phyloP scores from a whole-genome alignment of 2,797 vertebrate genomes.

The Sebastes hubbsi region DNA sequence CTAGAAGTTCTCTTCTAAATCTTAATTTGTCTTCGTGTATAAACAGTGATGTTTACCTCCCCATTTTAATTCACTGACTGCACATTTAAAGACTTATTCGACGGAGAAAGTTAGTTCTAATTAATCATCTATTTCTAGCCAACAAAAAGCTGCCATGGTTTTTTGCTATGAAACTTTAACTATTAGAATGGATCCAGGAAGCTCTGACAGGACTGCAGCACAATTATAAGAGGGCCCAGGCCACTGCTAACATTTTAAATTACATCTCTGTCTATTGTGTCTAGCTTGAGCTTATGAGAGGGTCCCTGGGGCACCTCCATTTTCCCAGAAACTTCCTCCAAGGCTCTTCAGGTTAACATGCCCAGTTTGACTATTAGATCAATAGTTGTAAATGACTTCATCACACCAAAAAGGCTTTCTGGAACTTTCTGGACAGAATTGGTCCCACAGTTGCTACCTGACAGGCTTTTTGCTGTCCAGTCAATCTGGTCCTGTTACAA shows the following conservation, averaged over 20 bases:
- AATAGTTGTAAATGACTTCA: slow-evolving; percentile 86
- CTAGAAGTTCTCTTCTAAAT: not conserved
- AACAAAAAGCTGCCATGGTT: not conserved
- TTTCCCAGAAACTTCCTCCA: slow-evolving; percentile 80
- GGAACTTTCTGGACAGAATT: slow-evolving; percentile 75
- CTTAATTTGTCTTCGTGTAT: not conserved
- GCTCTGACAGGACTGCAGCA: slow-evolving; percentile 7
- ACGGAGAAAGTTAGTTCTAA: not conserved
- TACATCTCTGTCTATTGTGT: slow-evolving; percentile 74
- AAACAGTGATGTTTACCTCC: not conserved
- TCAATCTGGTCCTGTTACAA: slow-evolving; percentile 25
- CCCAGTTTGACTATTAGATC: slow-evolving; percentile 82
- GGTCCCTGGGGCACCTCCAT: slow-evolving; percentile 75
- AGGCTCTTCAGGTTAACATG: slow-evolving; percentile 82
- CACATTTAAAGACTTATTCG: not conserved
- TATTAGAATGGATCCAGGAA: slow-evolving; percentile 3
- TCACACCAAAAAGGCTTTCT: slow-evolving; percentile 71
- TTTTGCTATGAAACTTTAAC: slow-evolving; percentile 1
- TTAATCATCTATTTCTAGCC: not conserved
- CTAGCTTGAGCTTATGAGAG: slow-evolving; percentile 71
- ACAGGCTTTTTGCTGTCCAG: slow-evolving; percentile 36
- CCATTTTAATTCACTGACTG: not conserved
- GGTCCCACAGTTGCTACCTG: slow-evolving; percentile 72
- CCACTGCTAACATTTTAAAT: slow-evolving; percentile 66
- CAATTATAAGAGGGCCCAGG: slow-evolving; percentile 45